Evolutionary conservation across 2,797 vertebrate genomes (phyloP).

Genomic region (Alectoris magna): DNA sequence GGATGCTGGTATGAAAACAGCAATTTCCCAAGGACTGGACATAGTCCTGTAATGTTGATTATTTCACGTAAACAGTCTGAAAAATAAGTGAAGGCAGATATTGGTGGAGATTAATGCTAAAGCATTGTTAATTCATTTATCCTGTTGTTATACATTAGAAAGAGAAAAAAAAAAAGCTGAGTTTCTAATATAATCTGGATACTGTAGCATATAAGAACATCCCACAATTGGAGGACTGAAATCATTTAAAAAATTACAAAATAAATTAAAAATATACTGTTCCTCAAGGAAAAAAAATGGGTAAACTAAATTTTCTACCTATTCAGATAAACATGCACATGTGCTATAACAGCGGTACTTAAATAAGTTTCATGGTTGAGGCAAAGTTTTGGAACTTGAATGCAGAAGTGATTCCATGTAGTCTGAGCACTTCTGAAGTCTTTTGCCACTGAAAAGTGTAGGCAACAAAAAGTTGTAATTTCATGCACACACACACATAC

Average conservation of each 20-base stretch:
- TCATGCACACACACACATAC: background rate
- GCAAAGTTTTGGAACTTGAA: background rate
- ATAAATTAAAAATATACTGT: background rate
- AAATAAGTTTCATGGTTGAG: background rate
- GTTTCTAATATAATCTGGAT: background rate
- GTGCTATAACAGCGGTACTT: fast-evolving
- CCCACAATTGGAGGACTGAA: background rate
- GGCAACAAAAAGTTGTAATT: background rate
- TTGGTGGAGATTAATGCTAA: background rate
- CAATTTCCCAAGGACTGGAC: background rate
- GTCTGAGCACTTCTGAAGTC: background rate
- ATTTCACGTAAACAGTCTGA: background rate
- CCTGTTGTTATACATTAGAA: background rate
- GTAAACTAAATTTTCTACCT: background rate
- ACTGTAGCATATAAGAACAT: background rate
- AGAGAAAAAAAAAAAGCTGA: background rate
- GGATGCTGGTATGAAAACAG: background rate
- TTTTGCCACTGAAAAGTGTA: background rate
- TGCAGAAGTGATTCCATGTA: background rate
- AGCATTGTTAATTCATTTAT: background rate
- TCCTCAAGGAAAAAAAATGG: background rate
- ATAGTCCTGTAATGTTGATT: background rate
- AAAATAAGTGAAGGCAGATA: background rate
- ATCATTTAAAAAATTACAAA: background rate
- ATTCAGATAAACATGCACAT: background rate